phyloP scores from a whole-genome alignment of 1,140 invertebrate species.

The Babylonia areolata region DNA sequence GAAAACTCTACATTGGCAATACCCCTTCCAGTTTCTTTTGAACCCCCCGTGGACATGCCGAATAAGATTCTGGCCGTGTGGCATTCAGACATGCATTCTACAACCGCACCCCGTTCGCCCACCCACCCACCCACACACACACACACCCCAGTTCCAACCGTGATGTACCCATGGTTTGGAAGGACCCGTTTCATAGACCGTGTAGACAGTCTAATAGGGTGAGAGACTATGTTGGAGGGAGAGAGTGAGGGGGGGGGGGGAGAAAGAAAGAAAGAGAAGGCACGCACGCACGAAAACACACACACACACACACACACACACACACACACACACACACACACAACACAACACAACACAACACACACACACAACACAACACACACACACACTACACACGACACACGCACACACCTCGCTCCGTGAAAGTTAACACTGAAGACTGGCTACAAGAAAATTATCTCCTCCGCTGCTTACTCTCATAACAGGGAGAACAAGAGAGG shows the following conservation, averaged over 20 bases:
- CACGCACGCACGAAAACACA: neutral
- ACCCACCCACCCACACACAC: neutral
- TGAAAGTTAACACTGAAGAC: constrained; percentile 7
- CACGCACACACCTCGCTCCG: neutral
- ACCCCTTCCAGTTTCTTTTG: too few species aligned
- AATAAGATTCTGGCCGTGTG: too few species aligned
- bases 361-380: neutral
- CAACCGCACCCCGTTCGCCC: too few species aligned
- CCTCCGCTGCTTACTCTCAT: constrained; percentile 29
- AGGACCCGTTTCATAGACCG: too few species aligned
- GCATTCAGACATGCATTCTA: too few species aligned
- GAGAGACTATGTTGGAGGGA: neutral
- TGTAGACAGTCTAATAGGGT: too few species aligned
- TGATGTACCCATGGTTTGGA: too few species aligned
- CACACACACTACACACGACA: neutral
- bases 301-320: neutral
- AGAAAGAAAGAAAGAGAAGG: neutral
- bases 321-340: neutral
- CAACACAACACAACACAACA: neutral
- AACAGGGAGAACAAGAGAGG: constrained; percentile 23
- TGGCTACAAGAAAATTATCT: constrained; percentile 29
- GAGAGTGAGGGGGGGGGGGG: neutral
- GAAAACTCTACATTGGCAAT: too few species aligned
- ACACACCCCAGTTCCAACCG: too few species aligned
- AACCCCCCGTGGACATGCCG: too few species aligned